phyloP scores from a whole-genome alignment of 2,888 invertebrate species.

The Coelinius sp. region DNA sequence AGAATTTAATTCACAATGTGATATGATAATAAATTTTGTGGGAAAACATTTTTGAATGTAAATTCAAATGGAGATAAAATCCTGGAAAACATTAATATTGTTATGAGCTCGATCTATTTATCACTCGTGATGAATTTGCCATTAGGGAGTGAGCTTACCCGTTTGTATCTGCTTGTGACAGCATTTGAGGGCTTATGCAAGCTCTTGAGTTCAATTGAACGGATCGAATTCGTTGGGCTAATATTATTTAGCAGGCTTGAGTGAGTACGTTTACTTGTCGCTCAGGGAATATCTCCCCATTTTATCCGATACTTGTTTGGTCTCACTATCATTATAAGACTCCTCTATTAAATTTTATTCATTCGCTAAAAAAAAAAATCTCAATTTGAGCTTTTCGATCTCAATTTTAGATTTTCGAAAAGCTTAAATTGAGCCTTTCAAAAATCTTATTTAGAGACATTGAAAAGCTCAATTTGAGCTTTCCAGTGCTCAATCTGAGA shows the following conservation, averaged over 20 bases:
- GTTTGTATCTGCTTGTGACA: constrained; percentile 61
- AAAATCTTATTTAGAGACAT: no score
- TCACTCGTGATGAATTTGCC: not conserved
- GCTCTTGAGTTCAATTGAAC: constrained; percentile 65
- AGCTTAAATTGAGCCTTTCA: no score
- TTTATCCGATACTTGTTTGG: not conserved
- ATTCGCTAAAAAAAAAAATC: not conserved
- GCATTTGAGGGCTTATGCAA: constrained; percentile 59
- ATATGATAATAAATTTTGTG: not conserved
- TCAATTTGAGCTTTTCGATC: no score
- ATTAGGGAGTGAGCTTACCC: not conserved
- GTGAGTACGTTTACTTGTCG: constrained; percentile 64
- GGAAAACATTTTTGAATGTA: not conserved
- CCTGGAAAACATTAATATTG: not conserved
- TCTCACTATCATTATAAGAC: not conserved
- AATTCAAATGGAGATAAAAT: not conserved
- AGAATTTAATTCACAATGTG: not conserved
- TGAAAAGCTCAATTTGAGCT: no score
- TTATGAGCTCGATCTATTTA: not conserved
- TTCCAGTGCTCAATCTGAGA: no score
- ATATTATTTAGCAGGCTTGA: constrained; percentile 68
- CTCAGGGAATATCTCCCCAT: constrained; percentile 7
- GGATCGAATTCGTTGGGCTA: constrained; percentile 66
- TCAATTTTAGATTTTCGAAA: no score
- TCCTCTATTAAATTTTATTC: not conserved